Percentiles rank a stretch among this genome's conserved stretches.
phyloP scores from a whole-genome alignment of 2,888 invertebrate genomes.

The Cinara cedri region DNA sequence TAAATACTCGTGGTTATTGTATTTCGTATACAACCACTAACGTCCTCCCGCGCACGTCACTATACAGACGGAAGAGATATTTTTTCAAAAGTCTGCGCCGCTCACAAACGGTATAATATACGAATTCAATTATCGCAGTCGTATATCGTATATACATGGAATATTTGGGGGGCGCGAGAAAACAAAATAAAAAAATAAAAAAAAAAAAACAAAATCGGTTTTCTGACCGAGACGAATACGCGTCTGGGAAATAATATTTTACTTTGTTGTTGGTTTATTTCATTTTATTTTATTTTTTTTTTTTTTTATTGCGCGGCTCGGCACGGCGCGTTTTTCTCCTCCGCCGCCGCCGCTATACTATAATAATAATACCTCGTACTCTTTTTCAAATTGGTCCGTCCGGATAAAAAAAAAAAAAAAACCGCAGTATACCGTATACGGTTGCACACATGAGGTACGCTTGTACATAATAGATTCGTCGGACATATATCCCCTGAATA shows the following conservation, averaged over 20 bases:
- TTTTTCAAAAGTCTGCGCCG: neutral
- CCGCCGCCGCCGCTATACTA: neutral
- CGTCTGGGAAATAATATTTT: slow-evolving; percentile 35
- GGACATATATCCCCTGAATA: slow-evolving; percentile 51
- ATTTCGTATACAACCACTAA: too few species aligned
- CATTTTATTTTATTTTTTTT: neutral
- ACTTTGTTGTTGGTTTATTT: neutral
- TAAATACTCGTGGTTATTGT: too few species aligned
- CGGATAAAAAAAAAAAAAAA: neutral
- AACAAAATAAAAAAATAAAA: too few species aligned
- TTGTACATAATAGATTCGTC: slow-evolving; percentile 56
- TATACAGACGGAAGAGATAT: too few species aligned
- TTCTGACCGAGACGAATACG: slow-evolving; percentile 47
- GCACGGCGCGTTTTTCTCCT: too few species aligned
- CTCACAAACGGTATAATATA: too few species aligned
- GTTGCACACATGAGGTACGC: slow-evolving; percentile 39
- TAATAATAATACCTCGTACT: slow-evolving; percentile 12
- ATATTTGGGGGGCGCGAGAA: neutral
- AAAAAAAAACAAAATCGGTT: slow-evolving; percentile 27
- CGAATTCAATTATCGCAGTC: slow-evolving; percentile 14
- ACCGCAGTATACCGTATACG: slow-evolving; percentile 1
- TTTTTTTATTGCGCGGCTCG: neutral
- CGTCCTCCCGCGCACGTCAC: too few species aligned
- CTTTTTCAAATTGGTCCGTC: slow-evolving; percentile 45
- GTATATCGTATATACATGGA: too few species aligned